Evolutionary conservation across 2,113 vertebrate genomes (phyloP).

Genomic region (Elephantulus edwardii): DNA sequence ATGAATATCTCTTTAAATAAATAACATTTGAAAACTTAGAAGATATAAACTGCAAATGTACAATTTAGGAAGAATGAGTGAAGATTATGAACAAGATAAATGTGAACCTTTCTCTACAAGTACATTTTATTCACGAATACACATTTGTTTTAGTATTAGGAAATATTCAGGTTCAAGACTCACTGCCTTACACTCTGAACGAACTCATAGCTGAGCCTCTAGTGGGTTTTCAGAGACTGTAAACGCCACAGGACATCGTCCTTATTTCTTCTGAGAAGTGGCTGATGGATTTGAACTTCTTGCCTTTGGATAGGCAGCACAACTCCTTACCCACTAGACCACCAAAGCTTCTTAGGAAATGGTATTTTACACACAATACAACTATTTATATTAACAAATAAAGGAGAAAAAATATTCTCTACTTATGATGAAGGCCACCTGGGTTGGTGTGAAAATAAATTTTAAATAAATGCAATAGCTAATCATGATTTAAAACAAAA

Average conservation of each 20-base stretch:
- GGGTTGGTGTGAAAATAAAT: background rate
- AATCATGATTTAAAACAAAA: background rate
- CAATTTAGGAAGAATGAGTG: background rate
- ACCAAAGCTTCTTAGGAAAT: too few relatives aligned
- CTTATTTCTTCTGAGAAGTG: too few relatives aligned
- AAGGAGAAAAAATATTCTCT: background rate
- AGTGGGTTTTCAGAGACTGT: too few relatives aligned
- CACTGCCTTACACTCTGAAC: too few relatives aligned
- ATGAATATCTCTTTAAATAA: background rate
- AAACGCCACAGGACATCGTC: too few relatives aligned
- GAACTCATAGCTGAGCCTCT: too few relatives aligned
- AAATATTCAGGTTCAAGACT: too few relatives aligned
- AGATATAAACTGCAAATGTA: background rate
- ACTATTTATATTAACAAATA: background rate
- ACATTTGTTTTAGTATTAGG: constrained; percentile 40
- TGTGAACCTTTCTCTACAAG: background rate
- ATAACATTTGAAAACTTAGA: background rate
- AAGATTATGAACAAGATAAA: background rate
- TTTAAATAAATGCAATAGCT: constrained; percentile 37
- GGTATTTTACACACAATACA: background rate
- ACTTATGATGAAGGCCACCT: background rate
- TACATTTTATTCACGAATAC: background rate
- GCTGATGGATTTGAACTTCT: too few relatives aligned
- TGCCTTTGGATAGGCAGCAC: too few relatives aligned
- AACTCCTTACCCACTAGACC: too few relatives aligned